Conservation (phyloP, 2,797 vertebrate species). For the Schizopygopsis malacanthus region DNA sequence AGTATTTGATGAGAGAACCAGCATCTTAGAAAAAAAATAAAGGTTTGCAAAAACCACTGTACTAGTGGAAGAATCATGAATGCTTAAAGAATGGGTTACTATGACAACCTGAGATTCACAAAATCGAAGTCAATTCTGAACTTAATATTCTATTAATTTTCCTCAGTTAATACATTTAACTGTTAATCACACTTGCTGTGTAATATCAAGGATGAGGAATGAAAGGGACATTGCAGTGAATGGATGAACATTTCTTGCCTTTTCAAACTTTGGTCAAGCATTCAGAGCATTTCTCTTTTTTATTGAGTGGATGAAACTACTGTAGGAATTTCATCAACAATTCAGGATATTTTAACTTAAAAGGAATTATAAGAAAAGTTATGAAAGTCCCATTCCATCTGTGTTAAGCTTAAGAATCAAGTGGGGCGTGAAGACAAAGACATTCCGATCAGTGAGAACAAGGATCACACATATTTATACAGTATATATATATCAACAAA, state of each 20-base stretch:
- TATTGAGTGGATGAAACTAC: background rate
- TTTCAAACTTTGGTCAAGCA: background rate
- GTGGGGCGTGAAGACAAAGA: background rate
- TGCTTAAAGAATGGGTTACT: constrained; percentile 22
- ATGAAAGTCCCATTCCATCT: background rate
- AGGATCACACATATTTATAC: no score
- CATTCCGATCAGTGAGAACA: background rate
- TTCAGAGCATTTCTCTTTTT: background rate
- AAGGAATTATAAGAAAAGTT: background rate
- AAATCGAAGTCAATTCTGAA: constrained; percentile 30
- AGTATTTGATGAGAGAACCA: no score
- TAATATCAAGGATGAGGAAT: background rate
- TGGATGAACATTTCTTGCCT: background rate
- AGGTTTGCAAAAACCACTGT: no score
- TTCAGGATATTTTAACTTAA: background rate
- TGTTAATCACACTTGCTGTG: background rate
- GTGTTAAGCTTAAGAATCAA: background rate
- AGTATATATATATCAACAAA: background rate
- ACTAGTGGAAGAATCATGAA: background rate
- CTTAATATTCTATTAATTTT: constrained; percentile 44
- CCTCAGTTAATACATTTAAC: constrained; percentile 41
- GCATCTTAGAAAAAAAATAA: no score
- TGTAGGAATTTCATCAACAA: background rate
- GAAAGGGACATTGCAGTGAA: constrained; percentile 14
- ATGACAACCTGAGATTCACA: constrained; percentile 24